Base-by-base conservation (phyloP, 2,113 vertebrate genomes). In the Onychorhynchus coronatus region DNA sequence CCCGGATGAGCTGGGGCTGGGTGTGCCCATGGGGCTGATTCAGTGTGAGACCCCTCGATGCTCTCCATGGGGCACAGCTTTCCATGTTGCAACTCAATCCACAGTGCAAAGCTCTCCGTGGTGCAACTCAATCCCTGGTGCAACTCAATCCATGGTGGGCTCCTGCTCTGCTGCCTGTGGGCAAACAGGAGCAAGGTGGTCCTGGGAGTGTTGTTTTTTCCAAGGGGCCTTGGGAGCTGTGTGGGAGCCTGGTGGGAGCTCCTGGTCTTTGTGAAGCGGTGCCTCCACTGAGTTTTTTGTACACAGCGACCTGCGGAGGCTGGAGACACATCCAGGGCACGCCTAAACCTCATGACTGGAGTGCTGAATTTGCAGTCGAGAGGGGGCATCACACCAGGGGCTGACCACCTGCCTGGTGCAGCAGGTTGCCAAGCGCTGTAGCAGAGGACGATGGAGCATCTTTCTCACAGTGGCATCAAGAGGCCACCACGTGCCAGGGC, bases 1-100 rank as follows among this genome's bases (percentile, higher is more conserved):
- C 24, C 13, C 4, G 4, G 16, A 44, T 5, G 16, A 33, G 27
- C 44, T 49, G 39, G 46, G 61, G 23, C 19, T 56, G 79, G 16
- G 6, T 53, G 46, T 67, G 46, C 30, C 53, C 5, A 1, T 1
- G 19, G 74, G 24, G 30, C 1, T 66, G 41, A 25, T 39, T 8
- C 0, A 0, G 27, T 0, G 1, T 3, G 3, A 65, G 59, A 35
- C 9, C 47, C 30, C 66, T 44, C 16, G 7, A 0, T 8, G 11
- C 27, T 52, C 52, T 14, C 15, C 4, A 1, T 10, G 28, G 22
- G 24, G 41, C 5, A 13, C 20, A 37, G 71, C 47, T 68, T 63
- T 63, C 19, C 53, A 0, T 18, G 12, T 9, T 10, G 28, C 8
- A 21, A 3, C 31, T n/a, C 41, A 33, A 0, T 58, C 12, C 0